These are phyloP conservation scores for Pseudopipra pipra DNA, from an alignment of 2,113 vertebrate genomes.

Conservation along the genomic window DNA sequence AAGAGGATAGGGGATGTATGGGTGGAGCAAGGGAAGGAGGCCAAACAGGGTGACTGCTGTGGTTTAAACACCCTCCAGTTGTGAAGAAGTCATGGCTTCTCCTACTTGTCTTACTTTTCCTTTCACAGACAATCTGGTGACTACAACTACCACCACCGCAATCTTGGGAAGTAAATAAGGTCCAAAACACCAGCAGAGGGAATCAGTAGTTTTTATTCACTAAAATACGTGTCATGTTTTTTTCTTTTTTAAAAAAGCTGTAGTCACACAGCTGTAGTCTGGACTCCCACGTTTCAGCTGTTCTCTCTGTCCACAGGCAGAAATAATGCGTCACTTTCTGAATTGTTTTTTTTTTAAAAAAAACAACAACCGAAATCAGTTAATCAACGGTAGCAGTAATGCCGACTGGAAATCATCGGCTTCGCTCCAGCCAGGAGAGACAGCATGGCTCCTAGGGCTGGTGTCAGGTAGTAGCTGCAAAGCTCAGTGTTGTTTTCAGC, in stretches of 20 bases:
- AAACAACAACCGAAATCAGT: not conserved
- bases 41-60: not conserved
- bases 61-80: not conserved
- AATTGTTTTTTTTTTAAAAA: conserved; percentile 35
- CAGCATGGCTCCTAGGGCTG: not conserved
- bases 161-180: conserved; percentile 4
- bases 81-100: not conserved
- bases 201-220: conserved; percentile 62
- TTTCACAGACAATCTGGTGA: not conserved
- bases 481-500: not conserved
- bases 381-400: conserved; percentile 29
- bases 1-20: not conserved
- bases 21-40: not conserved
- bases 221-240: not conserved
- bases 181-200: conserved; percentile 47
- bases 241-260: not conserved
- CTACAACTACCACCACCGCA: not conserved
- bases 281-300: conserved; percentile 71
- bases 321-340: conserved; percentile 63
- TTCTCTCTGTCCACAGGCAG: conserved; percentile 68
- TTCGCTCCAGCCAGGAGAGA: not conserved
- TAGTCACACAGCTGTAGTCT: conserved; percentile 72
- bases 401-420: not conserved
- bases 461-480: not conserved
- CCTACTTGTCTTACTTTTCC: not conserved